Conservation (phyloP, 2,797 vertebrate genomes). For the Telmatherina bonti region DNA sequence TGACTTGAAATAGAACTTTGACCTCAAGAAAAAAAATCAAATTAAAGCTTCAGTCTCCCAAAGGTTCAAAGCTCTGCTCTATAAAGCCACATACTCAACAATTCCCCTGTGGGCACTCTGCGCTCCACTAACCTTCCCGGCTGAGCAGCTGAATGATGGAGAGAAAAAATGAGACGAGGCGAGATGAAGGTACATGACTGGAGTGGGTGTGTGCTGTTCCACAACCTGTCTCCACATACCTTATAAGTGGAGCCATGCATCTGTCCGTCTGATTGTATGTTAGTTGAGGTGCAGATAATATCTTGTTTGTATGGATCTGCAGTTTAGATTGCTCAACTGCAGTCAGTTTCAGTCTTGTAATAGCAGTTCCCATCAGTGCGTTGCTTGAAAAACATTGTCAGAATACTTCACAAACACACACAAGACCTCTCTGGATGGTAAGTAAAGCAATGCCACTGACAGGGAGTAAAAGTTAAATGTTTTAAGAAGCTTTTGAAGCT, state of each 20-base stretch:
- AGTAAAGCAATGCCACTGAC: slow-evolving; percentile 22
- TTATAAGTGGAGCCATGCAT: background rate
- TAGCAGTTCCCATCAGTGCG: slow-evolving; percentile 36
- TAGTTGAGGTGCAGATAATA: background rate
- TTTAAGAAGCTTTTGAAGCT: no score
- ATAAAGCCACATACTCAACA: slow-evolving; percentile 42
- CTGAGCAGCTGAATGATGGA: slow-evolving; percentile 43
- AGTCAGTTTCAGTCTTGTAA: slow-evolving; percentile 28
- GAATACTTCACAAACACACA: slow-evolving; percentile 2
- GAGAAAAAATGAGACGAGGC: slow-evolving; percentile 15
- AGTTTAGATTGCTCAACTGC: slow-evolving; percentile 22
- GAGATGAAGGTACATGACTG: slow-evolving; percentile 24
- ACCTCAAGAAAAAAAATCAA: slow-evolving; percentile 53
- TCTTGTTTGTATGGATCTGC: slow-evolving; percentile 11
- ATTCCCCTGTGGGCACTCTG: slow-evolving; percentile 47
- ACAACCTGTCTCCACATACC: background rate
- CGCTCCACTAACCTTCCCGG: slow-evolving; percentile 53
- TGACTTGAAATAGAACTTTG: slow-evolving; percentile 30
- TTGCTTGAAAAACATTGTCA: slow-evolving; percentile 38
- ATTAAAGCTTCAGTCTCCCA: slow-evolving; percentile 46
- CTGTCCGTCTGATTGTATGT: background rate
- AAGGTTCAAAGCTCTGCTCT: slow-evolving; percentile 41
- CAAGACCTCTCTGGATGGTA: slow-evolving; percentile 25
- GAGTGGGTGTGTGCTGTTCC: slow-evolving; percentile 3
- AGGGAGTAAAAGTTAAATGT: background rate